Base-by-base conservation (phyloP, 2,888 invertebrate species). In the Tribolium freemani region DNA sequence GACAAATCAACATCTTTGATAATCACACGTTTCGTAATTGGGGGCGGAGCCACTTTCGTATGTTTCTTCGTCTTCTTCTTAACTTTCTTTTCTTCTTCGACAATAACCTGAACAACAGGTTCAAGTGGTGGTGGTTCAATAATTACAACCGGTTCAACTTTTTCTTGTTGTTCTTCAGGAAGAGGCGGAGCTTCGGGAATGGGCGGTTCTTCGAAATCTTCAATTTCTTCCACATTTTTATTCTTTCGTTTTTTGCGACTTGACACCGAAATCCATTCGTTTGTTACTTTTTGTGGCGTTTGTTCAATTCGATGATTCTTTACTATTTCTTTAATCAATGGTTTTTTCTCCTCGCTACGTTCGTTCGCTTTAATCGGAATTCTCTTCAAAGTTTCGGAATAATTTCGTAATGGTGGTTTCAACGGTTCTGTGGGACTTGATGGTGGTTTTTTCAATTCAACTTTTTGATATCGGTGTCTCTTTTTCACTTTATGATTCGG, bases 191-290 rank as follows among this genome's bases (percentile, higher is more conserved):
- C 31, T 51, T 45, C 26, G 21, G 21, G 21, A 26, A 74, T 71
- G 48, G 31, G 5, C 9, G 44, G 11, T 11, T 76, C 76, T 50
- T 74, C 76, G 13, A 61, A 20, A 46, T 74, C 64, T 13, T 79
- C 77, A 8, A 51, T 76, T 63, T 83, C 84, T 61, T 83, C 82
- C 0, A 76, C 53, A 13, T 74, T 79, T 67, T 82, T 83, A 70
- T 83, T 84, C 72, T 85, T 86, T 11, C 86, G 81, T 70, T 86
- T 86, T 76, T 87, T 87, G 44, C 84, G 79, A 69, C 76, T 86
- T 3, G 84, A 84, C 3, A 87, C 87, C 0, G 86, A 81, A 45
- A 87, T 86, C 87, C 87, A 87, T 75, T 85, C 83, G 67, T 80
- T 81, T 48, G 48, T 26, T 6, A 56, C 57, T 20, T 20, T 71